Percentiles rank a stretch among this genome's conserved stretches.
Conservation (phyloP, 1,140 invertebrate species). For the Euborellia annulipes region DNA sequence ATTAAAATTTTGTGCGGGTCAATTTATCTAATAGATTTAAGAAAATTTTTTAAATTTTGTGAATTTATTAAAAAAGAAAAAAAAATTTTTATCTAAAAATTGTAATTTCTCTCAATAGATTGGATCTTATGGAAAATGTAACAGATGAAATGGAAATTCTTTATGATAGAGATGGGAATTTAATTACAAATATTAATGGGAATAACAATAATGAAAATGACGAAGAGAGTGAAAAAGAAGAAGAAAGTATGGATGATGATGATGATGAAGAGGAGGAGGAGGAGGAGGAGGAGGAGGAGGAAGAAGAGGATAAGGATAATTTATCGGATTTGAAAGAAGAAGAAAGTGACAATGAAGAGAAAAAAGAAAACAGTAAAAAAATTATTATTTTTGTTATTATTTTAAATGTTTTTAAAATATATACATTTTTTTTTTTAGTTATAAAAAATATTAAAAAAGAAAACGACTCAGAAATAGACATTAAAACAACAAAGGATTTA, state of each 20-base stretch:
- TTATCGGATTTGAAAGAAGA: constrained; percentile 10
- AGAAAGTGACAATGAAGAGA: constrained; percentile 1
- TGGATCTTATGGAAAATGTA: constrained; percentile 8
- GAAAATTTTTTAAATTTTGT: too few species aligned
- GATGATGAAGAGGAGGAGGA: constrained; percentile 8
- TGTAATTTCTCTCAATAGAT: constrained; percentile 5
- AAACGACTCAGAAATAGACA: constrained; percentile 25
- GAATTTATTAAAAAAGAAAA: too few species aligned
- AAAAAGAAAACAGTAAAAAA: constrained; percentile 12
- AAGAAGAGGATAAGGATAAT: constrained; percentile 13
- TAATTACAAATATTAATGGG: neutral
- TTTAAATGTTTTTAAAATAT: too few species aligned
- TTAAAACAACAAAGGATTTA: constrained; percentile 37
- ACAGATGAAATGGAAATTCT: constrained; percentile 21
- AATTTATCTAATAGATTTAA: too few species aligned
- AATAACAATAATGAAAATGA: constrained; percentile 16
- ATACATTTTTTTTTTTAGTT: constrained; percentile 8
- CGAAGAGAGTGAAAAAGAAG: constrained; percentile 20
- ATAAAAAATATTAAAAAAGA: constrained; percentile 14
- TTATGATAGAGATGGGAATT: constrained; percentile 31
- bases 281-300: constrained; percentile 12
- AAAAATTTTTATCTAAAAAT: constrained; percentile 2
- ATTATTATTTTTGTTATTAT: too few species aligned
- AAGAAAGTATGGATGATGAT: constrained; percentile 20
- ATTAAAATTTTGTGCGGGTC: too few species aligned